Evolutionary conservation across 2,113 vertebrate species (phyloP).

Genomic region (Calyptommatus sinebrachiatus): DNA sequence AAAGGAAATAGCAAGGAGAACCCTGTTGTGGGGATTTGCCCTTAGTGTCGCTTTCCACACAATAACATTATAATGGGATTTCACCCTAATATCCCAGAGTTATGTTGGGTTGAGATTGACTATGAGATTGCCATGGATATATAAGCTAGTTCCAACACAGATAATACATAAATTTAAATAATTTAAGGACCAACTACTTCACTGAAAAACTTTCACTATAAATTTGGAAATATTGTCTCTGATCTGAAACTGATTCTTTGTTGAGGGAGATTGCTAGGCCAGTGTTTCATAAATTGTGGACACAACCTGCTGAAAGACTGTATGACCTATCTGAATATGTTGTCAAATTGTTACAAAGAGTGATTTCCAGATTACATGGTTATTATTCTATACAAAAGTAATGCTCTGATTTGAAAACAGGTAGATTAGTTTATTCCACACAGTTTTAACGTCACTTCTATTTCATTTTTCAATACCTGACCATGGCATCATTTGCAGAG

Average conservation of each 20-base stretch:
- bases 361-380: neutral
- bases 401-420: neutral
- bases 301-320: neutral
- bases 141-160: too few species aligned
- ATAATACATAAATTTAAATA: too few species aligned
- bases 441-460: neutral
- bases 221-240: neutral
- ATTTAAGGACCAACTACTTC: neutral
- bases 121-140: too few species aligned
- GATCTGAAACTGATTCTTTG: neutral
- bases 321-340: neutral
- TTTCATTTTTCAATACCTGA: too few species aligned
- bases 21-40: too few species aligned
- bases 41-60: too few species aligned
- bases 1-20: too few species aligned
- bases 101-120: too few species aligned
- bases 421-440: neutral
- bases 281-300: neutral
- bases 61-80: too few species aligned
- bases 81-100: too few species aligned
- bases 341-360: neutral
- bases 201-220: neutral
- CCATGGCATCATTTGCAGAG: neutral
- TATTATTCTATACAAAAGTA: neutral
- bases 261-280: neutral